Percentiles rank a stretch among this genome's conserved stretches.
These are phyloP conservation scores for Goniozus legneri DNA, from an alignment of 1,140 invertebrate genomes.

Conservation along the genomic window DNA sequence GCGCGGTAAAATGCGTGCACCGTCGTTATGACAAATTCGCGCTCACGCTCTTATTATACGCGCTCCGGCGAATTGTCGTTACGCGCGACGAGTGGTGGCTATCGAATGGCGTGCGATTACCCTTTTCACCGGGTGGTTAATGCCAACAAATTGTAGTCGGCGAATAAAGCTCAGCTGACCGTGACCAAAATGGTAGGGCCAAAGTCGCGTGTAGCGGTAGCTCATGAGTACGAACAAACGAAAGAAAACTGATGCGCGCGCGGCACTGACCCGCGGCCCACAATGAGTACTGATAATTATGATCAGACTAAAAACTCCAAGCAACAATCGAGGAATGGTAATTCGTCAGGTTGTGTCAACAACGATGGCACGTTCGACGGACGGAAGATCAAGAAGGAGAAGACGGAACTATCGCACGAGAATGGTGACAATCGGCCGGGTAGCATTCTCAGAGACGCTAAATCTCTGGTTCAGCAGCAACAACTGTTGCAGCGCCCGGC, in stretches of 20 bases:
- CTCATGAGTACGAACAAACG: slow-evolving; percentile 1
- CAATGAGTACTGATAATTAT: slow-evolving; percentile 37
- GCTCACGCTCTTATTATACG: slow-evolving; percentile 17
- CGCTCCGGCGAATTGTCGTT: slow-evolving; percentile 22
- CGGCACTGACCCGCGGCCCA: slow-evolving; percentile 11
- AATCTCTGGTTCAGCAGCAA: slow-evolving; percentile 7
- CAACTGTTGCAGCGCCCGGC: slow-evolving; percentile 14
- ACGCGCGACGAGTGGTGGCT: slow-evolving; percentile 12
- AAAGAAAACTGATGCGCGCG: neutral
- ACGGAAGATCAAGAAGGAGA: slow-evolving; percentile 41
- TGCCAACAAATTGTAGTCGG: slow-evolving; percentile 13
- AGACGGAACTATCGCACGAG: slow-evolving; percentile 26
- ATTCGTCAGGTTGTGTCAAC: slow-evolving; percentile 7
- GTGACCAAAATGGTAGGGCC: slow-evolving; percentile 34
- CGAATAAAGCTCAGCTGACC: slow-evolving; percentile 27
- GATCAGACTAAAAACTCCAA: slow-evolving; percentile 24
- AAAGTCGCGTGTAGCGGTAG: slow-evolving; percentile 8
- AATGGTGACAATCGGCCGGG: slow-evolving; percentile 17
- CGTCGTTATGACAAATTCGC: slow-evolving; percentile 24
- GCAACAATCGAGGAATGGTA: neutral
- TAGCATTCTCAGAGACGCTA: slow-evolving; percentile 6
- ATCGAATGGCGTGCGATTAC: slow-evolving; percentile 20
- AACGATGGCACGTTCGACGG: slow-evolving; percentile 30
- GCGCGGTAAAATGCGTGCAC: no score
- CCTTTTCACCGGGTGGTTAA: slow-evolving; percentile 15